Base-by-base conservation (phyloP, 2,888 invertebrate species). In the Taenaris catops region DNA sequence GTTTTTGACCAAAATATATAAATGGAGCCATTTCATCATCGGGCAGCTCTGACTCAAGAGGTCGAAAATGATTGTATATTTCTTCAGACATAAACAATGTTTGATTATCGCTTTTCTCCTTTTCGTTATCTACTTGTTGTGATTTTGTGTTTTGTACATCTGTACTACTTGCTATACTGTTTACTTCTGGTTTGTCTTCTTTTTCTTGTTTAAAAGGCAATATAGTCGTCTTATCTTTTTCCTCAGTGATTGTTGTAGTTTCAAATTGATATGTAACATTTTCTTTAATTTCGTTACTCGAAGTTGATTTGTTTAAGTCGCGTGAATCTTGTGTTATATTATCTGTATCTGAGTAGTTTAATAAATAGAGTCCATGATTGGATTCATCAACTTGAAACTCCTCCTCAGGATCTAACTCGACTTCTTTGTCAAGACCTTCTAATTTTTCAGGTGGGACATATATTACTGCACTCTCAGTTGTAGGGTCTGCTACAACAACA, bases 11-110 rank as follows among this genome's bases (percentile, higher is more conserved):
- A 58, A 93, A 93, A 56, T 88, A 91, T 37, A 92, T 76, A 64
- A 93, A 93, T 5, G 92, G 92, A 27, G 90, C 89, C 80, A 92
- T 88, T 53, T 92, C 92, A 61, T 91, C 91, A 23, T 87, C 88
- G 0, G 90, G 89, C 34, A 91, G 67, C 50, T 91, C 90, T 11
- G 88, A 74, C 57, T 91, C 91, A 18, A 91, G 75, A 0, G 91
- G 91, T 18, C 90, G 67, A 49, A 91, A 91, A 49, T 91, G 90
- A 49, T 91, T 91, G 51, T 91, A 91, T 36, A 91, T 67, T 34
- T 90, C 89, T 46, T 90, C 89, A 1, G 90, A 88, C 87, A 90
- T 89, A 27, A 88, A 87, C 3, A 88, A 66, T 1, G 87, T 90
- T 29, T 86, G 89, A 51, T 89, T 90, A 25, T 25, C 32, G 43